Conservation (phyloP, 2,888 invertebrate species). For the Abscondita cerata region DNA sequence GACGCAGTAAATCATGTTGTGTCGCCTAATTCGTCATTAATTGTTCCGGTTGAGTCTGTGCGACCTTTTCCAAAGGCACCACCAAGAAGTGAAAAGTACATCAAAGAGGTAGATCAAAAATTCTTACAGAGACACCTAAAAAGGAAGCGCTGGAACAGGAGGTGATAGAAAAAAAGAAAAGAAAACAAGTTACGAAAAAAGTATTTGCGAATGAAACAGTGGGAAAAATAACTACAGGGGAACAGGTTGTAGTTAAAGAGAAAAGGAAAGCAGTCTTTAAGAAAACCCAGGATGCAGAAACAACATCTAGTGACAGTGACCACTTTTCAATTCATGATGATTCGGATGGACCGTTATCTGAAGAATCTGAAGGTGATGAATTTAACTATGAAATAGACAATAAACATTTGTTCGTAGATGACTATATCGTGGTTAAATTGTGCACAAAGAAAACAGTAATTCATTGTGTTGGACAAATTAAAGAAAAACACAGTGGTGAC, state of each 20-base stretch:
- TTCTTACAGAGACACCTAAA: not conserved
- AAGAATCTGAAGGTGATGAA: not conserved
- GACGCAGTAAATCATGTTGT: too few species aligned
- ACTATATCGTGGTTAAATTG: not conserved
- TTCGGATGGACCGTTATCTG: not conserved
- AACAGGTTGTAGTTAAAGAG: too few species aligned
- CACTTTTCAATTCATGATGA: not conserved
- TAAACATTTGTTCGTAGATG: not conserved
- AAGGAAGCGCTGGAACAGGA: not conserved
- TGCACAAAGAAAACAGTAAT: conserved; percentile 1
- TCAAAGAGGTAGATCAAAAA: not conserved
- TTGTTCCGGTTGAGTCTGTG: not conserved
- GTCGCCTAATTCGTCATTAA: too few species aligned
- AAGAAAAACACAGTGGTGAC: not conserved
- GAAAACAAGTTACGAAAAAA: not conserved
- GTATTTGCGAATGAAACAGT: too few species aligned
- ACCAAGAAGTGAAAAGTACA: not conserved
- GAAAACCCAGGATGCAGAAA: too few species aligned
- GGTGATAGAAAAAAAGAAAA: not conserved
- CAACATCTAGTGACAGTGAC: not conserved
- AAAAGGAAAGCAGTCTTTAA: too few species aligned
- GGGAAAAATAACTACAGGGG: too few species aligned
- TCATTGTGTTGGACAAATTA: not conserved
- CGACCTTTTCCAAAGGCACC: conserved; percentile 1
- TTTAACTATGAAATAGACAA: not conserved